These are phyloP conservation scores for Simalia tracyae DNA, from an alignment of 2,797 vertebrate genomes.

Conservation along the genomic window DNA sequence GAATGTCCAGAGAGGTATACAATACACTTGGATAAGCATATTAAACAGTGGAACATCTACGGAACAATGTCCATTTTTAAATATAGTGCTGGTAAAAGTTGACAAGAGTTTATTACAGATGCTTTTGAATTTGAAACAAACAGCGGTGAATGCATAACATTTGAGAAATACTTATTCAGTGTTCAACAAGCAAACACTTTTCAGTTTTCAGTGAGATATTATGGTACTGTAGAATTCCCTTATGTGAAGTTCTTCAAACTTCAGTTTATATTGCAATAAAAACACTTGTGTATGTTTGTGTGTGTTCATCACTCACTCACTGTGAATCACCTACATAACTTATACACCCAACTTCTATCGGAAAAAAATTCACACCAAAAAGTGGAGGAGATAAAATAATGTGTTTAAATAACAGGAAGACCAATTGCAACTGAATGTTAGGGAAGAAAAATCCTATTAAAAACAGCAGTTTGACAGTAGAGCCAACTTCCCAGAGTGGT, in stretches of 20 bases:
- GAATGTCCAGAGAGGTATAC: neutral
- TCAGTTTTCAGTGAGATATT: neutral
- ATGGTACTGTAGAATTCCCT: neutral
- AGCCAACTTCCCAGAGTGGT: neutral
- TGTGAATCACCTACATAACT: neutral
- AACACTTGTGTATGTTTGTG: neutral
- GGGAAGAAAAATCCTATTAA: neutral
- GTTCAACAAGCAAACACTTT: neutral
- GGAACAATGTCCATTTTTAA: constrained; percentile 46
- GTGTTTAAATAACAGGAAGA: neutral
- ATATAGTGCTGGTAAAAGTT: constrained; percentile 48
- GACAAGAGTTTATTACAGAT: constrained; percentile 44
- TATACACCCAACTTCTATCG: neutral
- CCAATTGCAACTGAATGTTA: neutral
- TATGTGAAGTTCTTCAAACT: neutral
- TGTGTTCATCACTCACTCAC: neutral
- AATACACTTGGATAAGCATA: constrained; percentile 31
- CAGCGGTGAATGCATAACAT: neutral
- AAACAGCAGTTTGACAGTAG: neutral
- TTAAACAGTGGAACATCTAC: constrained; percentile 17
- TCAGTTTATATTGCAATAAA: neutral
- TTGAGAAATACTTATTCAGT: neutral
- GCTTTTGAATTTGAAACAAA: neutral
- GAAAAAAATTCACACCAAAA: neutral
- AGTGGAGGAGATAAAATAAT: neutral